These are phyloP conservation scores for Dicyrtoma fusca DNA, from an alignment of 2,888 invertebrate genomes.

Conservation along the genomic window DNA sequence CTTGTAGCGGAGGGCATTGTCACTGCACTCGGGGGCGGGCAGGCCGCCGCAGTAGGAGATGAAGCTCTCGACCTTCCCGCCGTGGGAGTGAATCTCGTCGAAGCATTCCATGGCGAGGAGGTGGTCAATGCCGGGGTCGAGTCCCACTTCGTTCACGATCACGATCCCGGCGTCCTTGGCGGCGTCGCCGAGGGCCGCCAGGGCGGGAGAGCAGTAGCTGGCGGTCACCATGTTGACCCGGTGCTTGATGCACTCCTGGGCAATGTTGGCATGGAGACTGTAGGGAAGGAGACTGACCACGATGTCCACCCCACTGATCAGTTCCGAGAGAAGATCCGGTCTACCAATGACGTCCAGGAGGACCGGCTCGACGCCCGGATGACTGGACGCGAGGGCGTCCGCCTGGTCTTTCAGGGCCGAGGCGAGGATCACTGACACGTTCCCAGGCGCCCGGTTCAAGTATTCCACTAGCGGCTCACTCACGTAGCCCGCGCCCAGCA, in stretches of 20 bases:
- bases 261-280: constrained; percentile 78
- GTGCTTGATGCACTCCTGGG: constrained; percentile 82
- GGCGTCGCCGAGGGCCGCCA: constrained; percentile 74
- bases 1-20: constrained; percentile 72
- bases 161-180: constrained; percentile 89
- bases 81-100: constrained; percentile 84
- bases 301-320: constrained; percentile 75
- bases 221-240: constrained; percentile 94
- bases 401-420: constrained; percentile 87
- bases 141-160: constrained; percentile 92
- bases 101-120: constrained; percentile 95
- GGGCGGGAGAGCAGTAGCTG: constrained; percentile 86
- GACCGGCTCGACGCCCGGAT: constrained; percentile 76
- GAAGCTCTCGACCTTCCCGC: constrained; percentile 91
- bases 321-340: constrained; percentile 69
- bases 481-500: constrained; percentile 94
- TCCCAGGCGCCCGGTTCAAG: constrained; percentile 62
- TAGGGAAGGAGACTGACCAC: constrained; percentile 91
- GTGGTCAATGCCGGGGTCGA: constrained; percentile 99
- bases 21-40: constrained; percentile 95
- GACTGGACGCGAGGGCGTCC: constrained; percentile 76
- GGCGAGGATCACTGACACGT: constrained; percentile 61
- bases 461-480: constrained; percentile 94
- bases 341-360: constrained; percentile 80
- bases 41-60: constrained; percentile 96